phyloP scores from a whole-genome alignment of 1,140 invertebrate genomes.

The Cylas formicarius region DNA sequence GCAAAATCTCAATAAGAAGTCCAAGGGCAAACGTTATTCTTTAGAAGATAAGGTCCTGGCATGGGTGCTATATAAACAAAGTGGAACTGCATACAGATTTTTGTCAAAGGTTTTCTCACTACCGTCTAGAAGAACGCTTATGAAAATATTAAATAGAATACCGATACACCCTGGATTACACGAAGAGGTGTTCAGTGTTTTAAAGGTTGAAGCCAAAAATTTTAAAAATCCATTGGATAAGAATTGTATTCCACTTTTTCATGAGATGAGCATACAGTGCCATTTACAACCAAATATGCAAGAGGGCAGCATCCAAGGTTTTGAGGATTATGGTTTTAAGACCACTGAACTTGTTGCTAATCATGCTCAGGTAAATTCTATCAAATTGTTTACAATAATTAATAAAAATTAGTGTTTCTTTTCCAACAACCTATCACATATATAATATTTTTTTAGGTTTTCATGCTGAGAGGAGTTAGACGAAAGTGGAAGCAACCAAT shows the following conservation, averaged over 20 bases:
- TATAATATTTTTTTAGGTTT: conserved; percentile 9
- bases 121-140: conserved; percentile 14
- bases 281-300: conserved; percentile 8
- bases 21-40: conserved; percentile 14
- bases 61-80: conserved; percentile 18
- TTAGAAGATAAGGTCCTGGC: conserved; percentile 19
- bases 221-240: conserved; percentile 15
- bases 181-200: conserved; percentile 11
- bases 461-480: conserved; percentile 8
- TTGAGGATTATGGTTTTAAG: conserved; percentile 18
- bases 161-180: conserved; percentile 14
- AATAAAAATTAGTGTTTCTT: not conserved
- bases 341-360: conserved; percentile 14
- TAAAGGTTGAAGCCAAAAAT: conserved; percentile 13
- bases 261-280: conserved; percentile 18
- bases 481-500: conserved; percentile 15
- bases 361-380: conserved; percentile 17
- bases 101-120: conserved; percentile 18
- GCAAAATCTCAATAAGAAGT: conserved; percentile 13
- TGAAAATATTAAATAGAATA: conserved; percentile 11
- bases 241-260: conserved; percentile 16
- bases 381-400: not conserved
- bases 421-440: not conserved
- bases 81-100: conserved; percentile 17
- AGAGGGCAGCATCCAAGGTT: conserved; percentile 10